Base-by-base conservation (phyloP, 1,140 invertebrate species). In the Conus betulinus region DNA sequence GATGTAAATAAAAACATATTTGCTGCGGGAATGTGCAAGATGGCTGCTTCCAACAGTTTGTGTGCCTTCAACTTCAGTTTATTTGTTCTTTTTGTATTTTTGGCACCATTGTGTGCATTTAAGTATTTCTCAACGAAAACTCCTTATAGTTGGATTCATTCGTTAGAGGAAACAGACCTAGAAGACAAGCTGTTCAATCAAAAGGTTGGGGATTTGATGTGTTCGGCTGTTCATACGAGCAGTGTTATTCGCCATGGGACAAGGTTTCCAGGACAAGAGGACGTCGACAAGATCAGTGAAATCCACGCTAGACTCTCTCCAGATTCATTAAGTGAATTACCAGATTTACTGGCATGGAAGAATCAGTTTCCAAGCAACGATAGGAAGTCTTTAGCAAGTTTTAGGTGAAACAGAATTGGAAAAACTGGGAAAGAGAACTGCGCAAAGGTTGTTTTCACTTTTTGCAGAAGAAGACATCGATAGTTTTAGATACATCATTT, bases 191-290 rank as follows among this genome's bases (percentile, higher is more conserved):
- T 88, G 85, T 90, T 89, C 27, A 87, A 88, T 55, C 60, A 86
- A 53, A 89, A 93, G 8, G 79, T 85, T 60, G 60, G 88, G 15
- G 87, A 90, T 10, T 89, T 89, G 76, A 57, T 89, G 82, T 94
- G 93, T 87, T 85, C 91, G 20, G 91, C 91, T 53, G 89, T 92
- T 25, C 93, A 94, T 79, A 83, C 92, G 23, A 93, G 88, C 71
- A 86, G 89, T 7, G 82, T 94, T n/a, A 88, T 91, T 15, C 87
- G 94, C 71, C 94, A 94, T 89, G 94, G 93, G 52, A 88, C 92
- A 15, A 88, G 94, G 63, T 92, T 90, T 89, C 92, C 93, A 79
- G 90, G 93, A 55, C 60, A 91, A 25, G 91, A 92, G n/a, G 92
- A 93, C 87, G 91, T 91, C 1, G 67, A 90, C 8, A 78, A 89